phyloP scores from a whole-genome alignment of 2,113 vertebrate genomes.

The Ochotona curzoniae region DNA sequence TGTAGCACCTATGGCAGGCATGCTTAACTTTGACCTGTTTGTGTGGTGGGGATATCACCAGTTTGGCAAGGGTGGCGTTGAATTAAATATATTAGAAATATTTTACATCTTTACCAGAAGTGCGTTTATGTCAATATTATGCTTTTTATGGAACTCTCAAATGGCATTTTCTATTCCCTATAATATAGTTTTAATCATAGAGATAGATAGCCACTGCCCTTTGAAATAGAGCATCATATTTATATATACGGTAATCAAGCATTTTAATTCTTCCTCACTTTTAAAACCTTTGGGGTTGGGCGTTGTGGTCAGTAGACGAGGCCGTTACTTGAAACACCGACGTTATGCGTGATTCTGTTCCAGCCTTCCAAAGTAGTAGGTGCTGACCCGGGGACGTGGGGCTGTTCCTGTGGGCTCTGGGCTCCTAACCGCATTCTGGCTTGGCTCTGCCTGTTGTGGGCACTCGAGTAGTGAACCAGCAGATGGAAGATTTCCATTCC shows the following conservation, averaged over 20 bases:
- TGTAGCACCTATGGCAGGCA: slow-evolving; percentile 15
- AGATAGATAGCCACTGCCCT: background rate
- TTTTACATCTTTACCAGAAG: slow-evolving; percentile 48
- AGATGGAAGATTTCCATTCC: too few relatives aligned
- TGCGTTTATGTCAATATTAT: slow-evolving; percentile 54
- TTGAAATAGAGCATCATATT: slow-evolving; percentile 18
- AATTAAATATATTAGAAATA: slow-evolving; percentile 2
- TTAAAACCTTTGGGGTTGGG: background rate
- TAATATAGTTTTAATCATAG: background rate
- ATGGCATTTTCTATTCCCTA: background rate
- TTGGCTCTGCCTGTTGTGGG: too few relatives aligned
- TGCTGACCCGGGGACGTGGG: too few relatives aligned
- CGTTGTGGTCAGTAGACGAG: too few relatives aligned
- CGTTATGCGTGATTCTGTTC: too few relatives aligned
- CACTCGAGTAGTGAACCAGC: too few relatives aligned
- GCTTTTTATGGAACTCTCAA: slow-evolving; percentile 19
- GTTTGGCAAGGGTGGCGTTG: slow-evolving; percentile 55
- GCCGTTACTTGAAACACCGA: too few relatives aligned
- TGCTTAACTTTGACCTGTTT: slow-evolving; percentile 59
- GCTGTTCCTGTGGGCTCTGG: too few relatives aligned
- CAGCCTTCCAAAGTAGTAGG: too few relatives aligned
- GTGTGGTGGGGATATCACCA: background rate
- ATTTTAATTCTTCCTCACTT: slow-evolving; percentile 23
- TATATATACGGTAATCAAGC: background rate
- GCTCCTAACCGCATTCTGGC: too few relatives aligned